Evolutionary conservation across 2,797 vertebrate species (phyloP).

Genomic region (Chanos chanos): DNA sequence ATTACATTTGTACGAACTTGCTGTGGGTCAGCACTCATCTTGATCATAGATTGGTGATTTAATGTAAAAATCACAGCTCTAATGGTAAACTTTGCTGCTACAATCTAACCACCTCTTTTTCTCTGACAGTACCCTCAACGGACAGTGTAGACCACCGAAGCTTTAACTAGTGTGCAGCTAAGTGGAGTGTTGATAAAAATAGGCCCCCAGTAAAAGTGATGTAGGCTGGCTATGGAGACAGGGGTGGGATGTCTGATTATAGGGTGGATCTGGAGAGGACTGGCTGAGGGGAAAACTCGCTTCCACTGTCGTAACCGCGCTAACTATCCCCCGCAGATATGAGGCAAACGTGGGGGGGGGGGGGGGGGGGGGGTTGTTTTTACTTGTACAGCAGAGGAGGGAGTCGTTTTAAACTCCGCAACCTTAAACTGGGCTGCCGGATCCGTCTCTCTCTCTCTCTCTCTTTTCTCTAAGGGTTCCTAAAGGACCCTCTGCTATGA

Average conservation of each 20-base stretch:
- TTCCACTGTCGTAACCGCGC: background rate
- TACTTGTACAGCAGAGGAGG: slow-evolving; percentile 4
- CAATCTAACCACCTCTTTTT: too few relatives aligned
- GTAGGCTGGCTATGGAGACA: slow-evolving; percentile 15
- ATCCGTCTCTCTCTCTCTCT: background rate
- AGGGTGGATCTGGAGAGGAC: slow-evolving; percentile 37
- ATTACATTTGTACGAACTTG: too few relatives aligned
- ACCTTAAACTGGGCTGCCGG: too few relatives aligned
- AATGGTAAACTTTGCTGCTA: too few relatives aligned
- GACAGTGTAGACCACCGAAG: background rate
- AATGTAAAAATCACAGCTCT: too few relatives aligned
- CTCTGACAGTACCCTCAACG: background rate
- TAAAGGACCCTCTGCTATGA: slow-evolving; percentile 26
- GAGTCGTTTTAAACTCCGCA: too few relatives aligned
- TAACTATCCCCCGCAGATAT: background rate
- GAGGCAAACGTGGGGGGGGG: background rate
- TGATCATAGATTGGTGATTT: too few relatives aligned
- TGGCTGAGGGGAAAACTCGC: slow-evolving; percentile 22
- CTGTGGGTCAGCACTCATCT: too few relatives aligned
- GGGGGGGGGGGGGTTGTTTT: slow-evolving; percentile 4
- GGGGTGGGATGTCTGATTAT: slow-evolving; percentile 44
- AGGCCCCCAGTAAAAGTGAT: slow-evolving; percentile 22
- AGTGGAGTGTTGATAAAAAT: slow-evolving; percentile 27
- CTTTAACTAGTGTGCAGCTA: background rate
- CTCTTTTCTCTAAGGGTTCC: slow-evolving; percentile 8